phyloP scores from a whole-genome alignment of 1,140 invertebrate species.

The Neoseiulus cucumeris region DNA sequence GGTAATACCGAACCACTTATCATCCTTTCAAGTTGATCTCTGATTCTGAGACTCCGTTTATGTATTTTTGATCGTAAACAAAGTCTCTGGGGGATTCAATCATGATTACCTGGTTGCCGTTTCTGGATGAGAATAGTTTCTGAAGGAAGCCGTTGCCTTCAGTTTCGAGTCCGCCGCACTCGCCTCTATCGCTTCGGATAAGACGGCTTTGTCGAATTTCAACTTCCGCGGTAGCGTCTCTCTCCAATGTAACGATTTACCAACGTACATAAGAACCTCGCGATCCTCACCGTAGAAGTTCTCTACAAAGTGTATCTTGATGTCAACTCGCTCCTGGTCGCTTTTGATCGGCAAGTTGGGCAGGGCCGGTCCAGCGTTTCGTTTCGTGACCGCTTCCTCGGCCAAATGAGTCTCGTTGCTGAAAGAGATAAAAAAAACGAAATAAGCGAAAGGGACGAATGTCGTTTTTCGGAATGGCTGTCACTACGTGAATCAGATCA shows the following conservation, averaged over 20 bases:
- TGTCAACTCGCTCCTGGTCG: neutral
- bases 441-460: neutral
- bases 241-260: neutral
- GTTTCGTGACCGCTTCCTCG: neutral
- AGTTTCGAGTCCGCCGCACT: neutral
- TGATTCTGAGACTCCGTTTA: too few species aligned
- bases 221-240: neutral
- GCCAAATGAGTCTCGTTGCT: constrained; percentile 7
- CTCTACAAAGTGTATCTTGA: neutral
- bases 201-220: neutral
- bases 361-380: neutral
- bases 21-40: too few species aligned
- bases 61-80: too few species aligned
- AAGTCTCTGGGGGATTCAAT: too few species aligned
- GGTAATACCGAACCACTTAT: too few species aligned
- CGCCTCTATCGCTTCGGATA: neutral
- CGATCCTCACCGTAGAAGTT: constrained; percentile 7
- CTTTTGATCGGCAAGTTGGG: neutral
- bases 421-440: neutral
- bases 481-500: too few species aligned
- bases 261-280: neutral
- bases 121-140: neutral
- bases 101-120: neutral
- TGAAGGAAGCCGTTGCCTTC: neutral
- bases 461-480: too few species aligned